These are phyloP conservation scores for Plecturocebus donacophilus DNA, from an alignment of 2,113 vertebrate species.

Conservation along the genomic window DNA sequence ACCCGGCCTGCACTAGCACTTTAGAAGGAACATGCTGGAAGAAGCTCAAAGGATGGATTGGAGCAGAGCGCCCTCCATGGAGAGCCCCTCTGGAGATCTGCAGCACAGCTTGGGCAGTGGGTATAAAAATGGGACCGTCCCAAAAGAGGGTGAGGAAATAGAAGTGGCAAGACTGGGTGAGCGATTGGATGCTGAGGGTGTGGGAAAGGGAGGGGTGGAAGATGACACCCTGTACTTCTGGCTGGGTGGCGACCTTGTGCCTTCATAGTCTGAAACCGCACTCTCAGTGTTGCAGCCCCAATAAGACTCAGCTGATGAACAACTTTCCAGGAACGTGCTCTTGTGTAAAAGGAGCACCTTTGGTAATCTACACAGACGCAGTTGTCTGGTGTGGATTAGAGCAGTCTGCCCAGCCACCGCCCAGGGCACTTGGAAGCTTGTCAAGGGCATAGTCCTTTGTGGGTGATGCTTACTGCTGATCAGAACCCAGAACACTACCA, in stretches of 20 bases:
- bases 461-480: not conserved
- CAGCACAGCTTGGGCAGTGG: not conserved
- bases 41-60: not conserved
- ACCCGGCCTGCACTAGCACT: not conserved
- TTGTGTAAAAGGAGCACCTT: not conserved
- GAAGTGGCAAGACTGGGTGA: not conserved
- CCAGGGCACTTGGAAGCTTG: not conserved
- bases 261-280: not conserved
- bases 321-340: not conserved
- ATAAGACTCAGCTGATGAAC: not conserved
- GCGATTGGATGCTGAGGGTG: not conserved
- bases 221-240: not conserved
- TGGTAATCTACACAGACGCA: not conserved
- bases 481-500: not conserved
- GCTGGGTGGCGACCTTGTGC: not conserved
- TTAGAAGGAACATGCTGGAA: not conserved
- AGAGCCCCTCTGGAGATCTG: not conserved
- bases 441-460: not conserved
- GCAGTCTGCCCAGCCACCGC: not conserved
- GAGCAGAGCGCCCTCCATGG: not conserved
- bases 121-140: too few species aligned
- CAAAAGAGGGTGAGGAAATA: not conserved
- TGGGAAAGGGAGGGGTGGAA: not conserved
- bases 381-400: not conserved
- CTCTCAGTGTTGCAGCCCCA: too few species aligned